phyloP scores from a whole-genome alignment of 2,113 vertebrate species.

The Perca fluviatilis region DNA sequence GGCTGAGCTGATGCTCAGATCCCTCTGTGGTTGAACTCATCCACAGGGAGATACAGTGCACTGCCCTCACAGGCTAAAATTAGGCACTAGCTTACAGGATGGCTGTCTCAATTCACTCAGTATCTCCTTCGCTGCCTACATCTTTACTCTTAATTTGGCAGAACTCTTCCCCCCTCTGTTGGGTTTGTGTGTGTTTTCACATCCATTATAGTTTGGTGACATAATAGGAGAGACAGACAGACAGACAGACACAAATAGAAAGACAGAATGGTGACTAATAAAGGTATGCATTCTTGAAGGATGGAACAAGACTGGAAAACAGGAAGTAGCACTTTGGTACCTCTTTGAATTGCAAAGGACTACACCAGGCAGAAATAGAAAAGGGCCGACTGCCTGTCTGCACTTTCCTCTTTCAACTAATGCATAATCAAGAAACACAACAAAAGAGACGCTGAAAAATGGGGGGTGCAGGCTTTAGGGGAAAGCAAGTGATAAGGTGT shows the following conservation, averaged over 20 bases:
- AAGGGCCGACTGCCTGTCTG: slow-evolving; percentile 32
- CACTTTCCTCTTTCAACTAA: slow-evolving; percentile 35
- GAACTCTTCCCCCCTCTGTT: slow-evolving; percentile 14
- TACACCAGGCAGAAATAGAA: slow-evolving; percentile 58
- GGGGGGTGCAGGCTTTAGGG: neutral
- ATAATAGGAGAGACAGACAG: slow-evolving; percentile 36
- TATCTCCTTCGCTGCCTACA: slow-evolving; percentile 60
- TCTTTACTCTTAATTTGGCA: slow-evolving; percentile 67
- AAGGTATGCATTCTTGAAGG: slow-evolving; percentile 34
- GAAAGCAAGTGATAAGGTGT: neutral
- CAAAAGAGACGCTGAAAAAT: slow-evolving; percentile 18
- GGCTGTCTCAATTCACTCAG: slow-evolving; percentile 70
- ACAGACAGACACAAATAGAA: slow-evolving; percentile 14
- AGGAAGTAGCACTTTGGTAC: slow-evolving; percentile 45
- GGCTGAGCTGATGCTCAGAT: slow-evolving; percentile 72
- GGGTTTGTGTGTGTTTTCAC: slow-evolving; percentile 28
- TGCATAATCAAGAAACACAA: slow-evolving; percentile 42
- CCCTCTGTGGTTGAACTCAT: slow-evolving; percentile 71
- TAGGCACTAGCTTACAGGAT: slow-evolving; percentile 79
- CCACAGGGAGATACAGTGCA: slow-evolving; percentile 72
- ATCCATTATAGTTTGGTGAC: slow-evolving; percentile 47
- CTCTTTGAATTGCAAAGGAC: slow-evolving; percentile 72
- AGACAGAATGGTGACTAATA: slow-evolving; percentile 16
- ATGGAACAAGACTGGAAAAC: slow-evolving; percentile 27
- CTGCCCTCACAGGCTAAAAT: slow-evolving; percentile 83